These are phyloP conservation scores for Coleophora flavipennella DNA, from an alignment of 2,888 invertebrate genomes.

Conservation along the genomic window DNA sequence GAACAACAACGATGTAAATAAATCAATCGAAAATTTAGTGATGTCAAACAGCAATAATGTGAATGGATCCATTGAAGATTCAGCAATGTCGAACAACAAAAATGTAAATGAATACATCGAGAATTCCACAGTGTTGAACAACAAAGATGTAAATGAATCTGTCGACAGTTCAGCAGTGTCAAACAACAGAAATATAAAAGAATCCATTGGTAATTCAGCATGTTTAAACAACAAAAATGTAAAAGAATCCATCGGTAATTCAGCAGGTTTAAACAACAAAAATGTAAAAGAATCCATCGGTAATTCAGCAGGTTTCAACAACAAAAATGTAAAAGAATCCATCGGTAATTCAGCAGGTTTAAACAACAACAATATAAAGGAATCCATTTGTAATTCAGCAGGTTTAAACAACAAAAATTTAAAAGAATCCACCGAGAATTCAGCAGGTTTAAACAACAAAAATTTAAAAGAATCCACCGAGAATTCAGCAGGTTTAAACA, in stretches of 20 bases:
- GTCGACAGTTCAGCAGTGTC: not conserved
- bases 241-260: not conserved
- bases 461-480: not conserved
- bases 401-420: not conserved
- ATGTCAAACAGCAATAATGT: not conserved
- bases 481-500: too few species aligned
- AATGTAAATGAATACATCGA: constrained; percentile 5
- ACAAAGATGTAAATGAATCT: not conserved
- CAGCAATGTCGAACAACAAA: not conserved
- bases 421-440: not conserved
- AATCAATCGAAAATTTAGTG: too few species aligned
- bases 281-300: constrained; percentile 3
- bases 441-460: not conserved
- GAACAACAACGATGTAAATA: not conserved
- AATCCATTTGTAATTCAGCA: not conserved
- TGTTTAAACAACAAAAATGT: not conserved
- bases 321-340: constrained; percentile 1
- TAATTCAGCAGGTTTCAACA: not conserved
- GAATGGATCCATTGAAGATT: not conserved
- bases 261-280: not conserved
- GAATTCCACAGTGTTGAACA: too few species aligned
- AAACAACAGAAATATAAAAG: constrained; percentile 3
- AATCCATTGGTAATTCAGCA: too few species aligned
- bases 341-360: not conserved
- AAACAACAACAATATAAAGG: not conserved